These are phyloP conservation scores for Lacerta viridis DNA, from an alignment of 2,797 vertebrate genomes.

Conservation along the genomic window DNA sequence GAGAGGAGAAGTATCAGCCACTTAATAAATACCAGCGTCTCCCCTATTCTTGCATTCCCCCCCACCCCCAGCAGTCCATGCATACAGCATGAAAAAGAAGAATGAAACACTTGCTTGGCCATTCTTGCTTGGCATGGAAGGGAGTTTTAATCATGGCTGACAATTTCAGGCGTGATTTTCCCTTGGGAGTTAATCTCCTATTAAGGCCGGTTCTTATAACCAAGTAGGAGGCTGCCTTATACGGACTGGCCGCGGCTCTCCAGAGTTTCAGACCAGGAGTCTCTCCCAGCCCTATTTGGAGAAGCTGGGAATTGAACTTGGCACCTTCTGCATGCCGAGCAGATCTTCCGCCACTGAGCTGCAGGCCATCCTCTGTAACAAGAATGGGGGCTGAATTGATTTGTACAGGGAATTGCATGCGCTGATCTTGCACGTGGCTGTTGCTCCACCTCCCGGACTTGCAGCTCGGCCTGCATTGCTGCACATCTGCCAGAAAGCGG, in stretches of 20 bases:
- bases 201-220: background rate
- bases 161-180: background rate
- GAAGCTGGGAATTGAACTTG: too few relatives aligned
- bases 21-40: background rate
- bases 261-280: too few relatives aligned
- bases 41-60: background rate
- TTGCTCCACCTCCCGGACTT: too few relatives aligned
- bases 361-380: too few relatives aligned
- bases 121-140: background rate
- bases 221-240: background rate
- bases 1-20: background rate
- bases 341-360: too few relatives aligned
- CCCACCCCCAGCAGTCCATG: conserved; percentile 36
- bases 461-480: background rate
- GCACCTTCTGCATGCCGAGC: too few relatives aligned
- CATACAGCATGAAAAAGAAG: background rate
- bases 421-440: too few relatives aligned
- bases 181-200: background rate
- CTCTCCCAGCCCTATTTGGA: too few relatives aligned
- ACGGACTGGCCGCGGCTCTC: too few relatives aligned
- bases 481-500: background rate
- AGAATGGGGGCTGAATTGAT: too few relatives aligned
- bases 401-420: too few relatives aligned
- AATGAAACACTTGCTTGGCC: background rate
- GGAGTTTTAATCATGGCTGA: background rate